Evolutionary conservation across 2,797 vertebrate species (phyloP).

Genomic region (Anisognathus igniventris): DNA sequence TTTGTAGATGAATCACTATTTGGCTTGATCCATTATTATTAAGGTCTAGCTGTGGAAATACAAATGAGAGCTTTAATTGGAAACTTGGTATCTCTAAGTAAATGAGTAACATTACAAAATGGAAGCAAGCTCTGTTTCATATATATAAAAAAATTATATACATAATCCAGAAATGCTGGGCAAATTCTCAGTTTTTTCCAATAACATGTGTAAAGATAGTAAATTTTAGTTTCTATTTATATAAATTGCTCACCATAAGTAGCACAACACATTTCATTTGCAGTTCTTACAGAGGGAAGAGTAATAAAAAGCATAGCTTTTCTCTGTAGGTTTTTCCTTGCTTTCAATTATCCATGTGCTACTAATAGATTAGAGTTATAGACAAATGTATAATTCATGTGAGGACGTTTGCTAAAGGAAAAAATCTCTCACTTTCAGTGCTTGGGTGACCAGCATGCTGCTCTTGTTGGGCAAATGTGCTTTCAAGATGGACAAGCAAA

Average conservation of each 20-base stretch:
- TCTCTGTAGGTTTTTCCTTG: background rate
- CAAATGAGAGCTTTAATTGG: background rate
- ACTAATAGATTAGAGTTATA: background rate
- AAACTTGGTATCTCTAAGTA: background rate
- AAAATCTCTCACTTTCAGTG: slow-evolving; percentile 77
- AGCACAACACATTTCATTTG: background rate
- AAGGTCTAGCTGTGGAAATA: background rate
- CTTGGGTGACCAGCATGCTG: slow-evolving; percentile 96
- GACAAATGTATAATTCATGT: background rate
- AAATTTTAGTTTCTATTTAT: background rate
- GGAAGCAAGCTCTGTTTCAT: background rate
- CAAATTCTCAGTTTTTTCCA: background rate
- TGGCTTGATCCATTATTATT: background rate
- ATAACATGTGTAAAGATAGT: background rate
- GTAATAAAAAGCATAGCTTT: background rate
- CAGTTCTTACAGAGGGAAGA: background rate
- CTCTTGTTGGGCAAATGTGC: slow-evolving; percentile 97
- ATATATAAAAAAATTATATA: background rate
- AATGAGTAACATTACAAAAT: background rate
- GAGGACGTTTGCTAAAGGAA: background rate
- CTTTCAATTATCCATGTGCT: background rate
- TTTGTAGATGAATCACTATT: background rate
- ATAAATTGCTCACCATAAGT: background rate
- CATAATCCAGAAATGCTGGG: background rate
- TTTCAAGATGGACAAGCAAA: slow-evolving; percentile 94